phyloP scores from a whole-genome alignment of 2,113 vertebrate genomes.

The Ophthalmolycus amberensis region DNA sequence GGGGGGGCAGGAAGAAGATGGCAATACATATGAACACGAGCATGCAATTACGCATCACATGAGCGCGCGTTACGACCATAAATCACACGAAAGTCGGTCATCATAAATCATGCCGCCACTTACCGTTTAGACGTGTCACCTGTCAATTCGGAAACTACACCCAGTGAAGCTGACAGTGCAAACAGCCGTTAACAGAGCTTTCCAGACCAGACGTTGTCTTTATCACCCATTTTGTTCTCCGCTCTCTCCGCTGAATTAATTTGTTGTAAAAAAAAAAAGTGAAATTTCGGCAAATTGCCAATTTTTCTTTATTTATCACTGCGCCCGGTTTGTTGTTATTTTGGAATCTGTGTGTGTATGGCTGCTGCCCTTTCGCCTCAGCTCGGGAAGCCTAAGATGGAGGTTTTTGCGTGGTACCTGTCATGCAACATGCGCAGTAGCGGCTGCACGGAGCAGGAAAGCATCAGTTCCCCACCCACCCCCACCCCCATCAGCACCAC shows the following conservation, averaged over 20 bases:
- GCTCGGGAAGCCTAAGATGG: conserved; percentile 85
- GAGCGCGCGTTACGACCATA: conserved; percentile 19
- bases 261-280: conserved; percentile 57
- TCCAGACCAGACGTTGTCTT: conserved; percentile 57
- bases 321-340: conserved; percentile 51
- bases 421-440: conserved; percentile 87
- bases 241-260: conserved; percentile 2
- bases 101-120: conserved; percentile 44
- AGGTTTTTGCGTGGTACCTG: conserved; percentile 81
- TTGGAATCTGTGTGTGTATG: conserved; percentile 41
- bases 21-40: conserved; percentile 45
- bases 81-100: neutral
- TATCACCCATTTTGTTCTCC: conserved; percentile 66
- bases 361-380: conserved; percentile 77
- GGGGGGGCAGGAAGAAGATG: conserved; percentile 53
- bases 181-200: conserved; percentile 61
- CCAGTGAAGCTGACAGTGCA: conserved; percentile 57
- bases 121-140: conserved; percentile 62
- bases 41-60: conserved; percentile 8
- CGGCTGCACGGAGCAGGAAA: conserved; percentile 62
- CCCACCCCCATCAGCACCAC: conserved; percentile 71
- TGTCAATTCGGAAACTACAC: conserved; percentile 49
- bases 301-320: conserved; percentile 2
- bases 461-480: conserved; percentile 46
- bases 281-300: conserved; percentile 74